Conservation (phyloP, 2,888 invertebrate species). For the Amiota minor region DNA sequence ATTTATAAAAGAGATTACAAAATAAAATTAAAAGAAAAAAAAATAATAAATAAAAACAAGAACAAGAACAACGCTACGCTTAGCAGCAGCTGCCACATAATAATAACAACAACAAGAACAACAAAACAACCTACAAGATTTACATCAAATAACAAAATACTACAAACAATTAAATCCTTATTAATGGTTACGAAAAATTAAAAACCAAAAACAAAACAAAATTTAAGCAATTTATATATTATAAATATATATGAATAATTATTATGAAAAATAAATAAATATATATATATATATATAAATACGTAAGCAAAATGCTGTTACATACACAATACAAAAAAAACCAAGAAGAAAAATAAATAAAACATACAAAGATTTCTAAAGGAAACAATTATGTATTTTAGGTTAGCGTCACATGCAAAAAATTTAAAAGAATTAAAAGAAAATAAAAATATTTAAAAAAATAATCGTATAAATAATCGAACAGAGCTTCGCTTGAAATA, state of each 20-base stretch:
- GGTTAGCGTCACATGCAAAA: conserved; percentile 3
- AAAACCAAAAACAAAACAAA: conserved; percentile 2
- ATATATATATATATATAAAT: conserved; percentile 35
- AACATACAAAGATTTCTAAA: too few relatives aligned
- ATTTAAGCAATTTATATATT: conserved; percentile 13
- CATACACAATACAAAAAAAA: conserved; percentile 18
- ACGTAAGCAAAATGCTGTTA: conserved; percentile 30
- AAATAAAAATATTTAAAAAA: too few relatives aligned
- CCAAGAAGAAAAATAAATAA: too few relatives aligned
- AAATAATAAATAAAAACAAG: not conserved
- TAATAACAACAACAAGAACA: not conserved
- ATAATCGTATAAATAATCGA: too few relatives aligned
- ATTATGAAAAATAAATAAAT: conserved; percentile 36
- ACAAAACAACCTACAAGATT: not conserved
- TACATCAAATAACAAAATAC: not conserved
- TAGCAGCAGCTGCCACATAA: conserved; percentile 27
- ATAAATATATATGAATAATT: conserved; percentile 39
- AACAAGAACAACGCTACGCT: conserved; percentile 24
- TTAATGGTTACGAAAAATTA: not conserved
- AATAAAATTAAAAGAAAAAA: too few relatives aligned
- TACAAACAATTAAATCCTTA: conserved; percentile 1
- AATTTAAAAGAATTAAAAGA: too few relatives aligned
- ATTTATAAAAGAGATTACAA: not conserved
- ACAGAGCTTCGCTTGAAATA: too few relatives aligned
- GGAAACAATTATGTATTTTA: conserved; percentile 3